Conservation (phyloP, 2,113 vertebrate genomes). For the Suricata suricatta region DNA sequence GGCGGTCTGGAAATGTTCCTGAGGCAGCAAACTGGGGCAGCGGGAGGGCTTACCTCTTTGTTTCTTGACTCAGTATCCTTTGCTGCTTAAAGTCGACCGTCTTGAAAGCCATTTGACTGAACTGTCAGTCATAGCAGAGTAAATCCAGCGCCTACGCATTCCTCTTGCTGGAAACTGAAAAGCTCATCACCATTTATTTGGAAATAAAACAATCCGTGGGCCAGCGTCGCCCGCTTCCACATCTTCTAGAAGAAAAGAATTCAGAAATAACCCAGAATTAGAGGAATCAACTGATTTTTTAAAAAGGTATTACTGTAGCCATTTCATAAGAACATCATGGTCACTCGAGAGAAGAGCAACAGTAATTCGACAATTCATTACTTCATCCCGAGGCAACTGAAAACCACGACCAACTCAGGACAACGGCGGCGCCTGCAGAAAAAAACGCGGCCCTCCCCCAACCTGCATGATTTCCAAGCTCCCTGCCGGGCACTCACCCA, state of each 20-base stretch:
- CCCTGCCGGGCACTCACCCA: neutral
- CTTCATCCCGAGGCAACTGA: neutral
- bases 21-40: neutral
- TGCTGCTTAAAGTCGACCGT: neutral
- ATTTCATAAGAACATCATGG: neutral
- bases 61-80: neutral
- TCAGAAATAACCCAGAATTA: neutral
- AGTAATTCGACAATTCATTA: too few relatives aligned
- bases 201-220: neutral
- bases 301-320: neutral
- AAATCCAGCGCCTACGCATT: neutral
- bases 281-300: neutral
- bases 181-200: neutral
- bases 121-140: neutral
- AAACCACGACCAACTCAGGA: neutral
- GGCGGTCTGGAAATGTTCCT: neutral
- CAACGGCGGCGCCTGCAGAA: too few relatives aligned
- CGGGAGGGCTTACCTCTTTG: neutral
- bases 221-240: neutral
- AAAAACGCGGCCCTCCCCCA: neutral
- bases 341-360: neutral
- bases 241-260: constrained; percentile 6
- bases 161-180: neutral
- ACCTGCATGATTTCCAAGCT: neutral
- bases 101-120: neutral